These are phyloP conservation scores for Squalus acanthias DNA, from an alignment of 2,797 vertebrate genomes.

Conservation along the genomic window DNA sequence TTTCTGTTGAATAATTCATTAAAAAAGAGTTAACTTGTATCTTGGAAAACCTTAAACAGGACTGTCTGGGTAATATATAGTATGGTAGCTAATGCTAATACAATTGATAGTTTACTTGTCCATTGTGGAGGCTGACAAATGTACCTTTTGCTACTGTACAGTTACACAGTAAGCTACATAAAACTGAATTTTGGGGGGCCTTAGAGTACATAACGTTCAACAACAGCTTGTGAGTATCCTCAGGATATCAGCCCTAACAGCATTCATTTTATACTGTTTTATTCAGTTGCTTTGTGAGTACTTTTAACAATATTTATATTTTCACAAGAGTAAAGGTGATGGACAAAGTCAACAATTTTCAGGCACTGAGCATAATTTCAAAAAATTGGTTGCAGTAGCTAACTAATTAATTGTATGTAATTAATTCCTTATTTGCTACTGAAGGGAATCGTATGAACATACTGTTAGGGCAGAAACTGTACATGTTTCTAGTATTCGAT, in stretches of 20 bases:
- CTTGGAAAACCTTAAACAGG: background rate
- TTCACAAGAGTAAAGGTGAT: background rate
- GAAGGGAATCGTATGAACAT: background rate
- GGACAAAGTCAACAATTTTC: background rate
- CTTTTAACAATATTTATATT: background rate
- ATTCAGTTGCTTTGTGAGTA: background rate
- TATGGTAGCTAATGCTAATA: background rate
- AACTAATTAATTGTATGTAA: conserved; percentile 1
- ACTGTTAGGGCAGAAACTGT: conserved; percentile 17
- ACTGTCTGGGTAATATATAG: background rate
- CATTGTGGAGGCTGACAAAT: background rate
- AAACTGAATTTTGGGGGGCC: background rate
- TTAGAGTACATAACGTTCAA: background rate
- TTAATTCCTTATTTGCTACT: background rate
- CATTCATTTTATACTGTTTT: background rate
- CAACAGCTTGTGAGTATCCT: background rate
- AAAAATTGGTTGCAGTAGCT: conserved; percentile 8
- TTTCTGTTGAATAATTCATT: background rate
- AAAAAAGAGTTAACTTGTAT: background rate
- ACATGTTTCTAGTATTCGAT: background rate
- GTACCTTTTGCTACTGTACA: background rate
- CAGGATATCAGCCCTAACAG: background rate
- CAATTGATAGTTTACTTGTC: background rate
- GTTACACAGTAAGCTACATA: background rate
- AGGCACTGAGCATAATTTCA: background rate